Percentiles rank a stretch among this genome's conserved stretches.
Conservation (phyloP, 2,888 invertebrate species). For the Leptopilina syphax region DNA sequence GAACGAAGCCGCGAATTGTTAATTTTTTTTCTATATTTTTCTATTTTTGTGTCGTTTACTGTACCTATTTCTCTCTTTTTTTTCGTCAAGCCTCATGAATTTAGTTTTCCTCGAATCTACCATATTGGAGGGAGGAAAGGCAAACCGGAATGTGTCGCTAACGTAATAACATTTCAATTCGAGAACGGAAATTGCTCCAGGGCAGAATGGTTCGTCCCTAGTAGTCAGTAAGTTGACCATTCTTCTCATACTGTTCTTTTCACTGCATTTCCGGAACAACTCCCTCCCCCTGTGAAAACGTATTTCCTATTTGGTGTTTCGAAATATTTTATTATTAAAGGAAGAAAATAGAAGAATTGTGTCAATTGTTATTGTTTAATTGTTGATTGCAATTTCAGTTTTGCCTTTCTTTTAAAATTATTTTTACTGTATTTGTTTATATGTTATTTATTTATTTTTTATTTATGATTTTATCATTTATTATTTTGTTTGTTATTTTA, state of each 20-base stretch:
- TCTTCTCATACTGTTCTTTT: slow-evolving; percentile 52
- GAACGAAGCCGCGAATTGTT: not conserved
- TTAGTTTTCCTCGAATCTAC: slow-evolving; percentile 14
- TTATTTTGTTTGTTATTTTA: no score
- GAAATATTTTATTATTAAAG: no score
- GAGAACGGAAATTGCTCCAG: slow-evolving; percentile 73
- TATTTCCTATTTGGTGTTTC: slow-evolving; percentile 11
- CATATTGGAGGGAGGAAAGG: slow-evolving; percentile 41
- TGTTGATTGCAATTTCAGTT: no score
- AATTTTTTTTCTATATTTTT: not conserved
- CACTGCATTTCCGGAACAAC: slow-evolving; percentile 38
- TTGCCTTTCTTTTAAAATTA: no score
- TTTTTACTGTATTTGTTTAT: no score
- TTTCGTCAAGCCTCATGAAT: slow-evolving; percentile 33
- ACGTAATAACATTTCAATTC: slow-evolving; percentile 76
- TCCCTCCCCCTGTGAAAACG: not conserved
- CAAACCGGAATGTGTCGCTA: slow-evolving; percentile 68
- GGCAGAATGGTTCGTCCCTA: slow-evolving; percentile 59
- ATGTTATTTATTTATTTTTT: no score
- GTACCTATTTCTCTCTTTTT: not conserved
- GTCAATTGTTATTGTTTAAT: no score
- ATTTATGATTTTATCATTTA: no score
- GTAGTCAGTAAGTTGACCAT: slow-evolving; percentile 58
- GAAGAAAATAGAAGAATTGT: no score
- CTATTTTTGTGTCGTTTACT: slow-evolving; percentile 6